Conservation (phyloP, 2,113 vertebrate genomes). For the Dromiciops gliroides region DNA sequence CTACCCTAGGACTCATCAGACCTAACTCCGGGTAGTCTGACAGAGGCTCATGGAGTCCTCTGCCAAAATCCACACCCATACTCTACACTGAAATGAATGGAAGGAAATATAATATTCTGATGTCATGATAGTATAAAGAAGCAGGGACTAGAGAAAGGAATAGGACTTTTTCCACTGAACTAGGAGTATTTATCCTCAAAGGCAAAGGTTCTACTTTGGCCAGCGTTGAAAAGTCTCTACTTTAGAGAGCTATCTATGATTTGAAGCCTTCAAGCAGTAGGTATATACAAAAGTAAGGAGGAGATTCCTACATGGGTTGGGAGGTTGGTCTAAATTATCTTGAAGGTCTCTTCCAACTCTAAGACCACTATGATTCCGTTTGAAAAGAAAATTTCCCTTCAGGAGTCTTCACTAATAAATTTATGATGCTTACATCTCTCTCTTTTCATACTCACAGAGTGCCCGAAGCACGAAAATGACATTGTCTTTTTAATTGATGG, state of each 20-base stretch:
- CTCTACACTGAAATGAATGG: neutral
- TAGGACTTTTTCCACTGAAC: neutral
- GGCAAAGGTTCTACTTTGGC: neutral
- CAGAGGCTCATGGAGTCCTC: neutral
- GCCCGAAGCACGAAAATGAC: constrained; percentile 63
- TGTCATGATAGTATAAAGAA: neutral
- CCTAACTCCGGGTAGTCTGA: neutral
- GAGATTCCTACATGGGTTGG: neutral
- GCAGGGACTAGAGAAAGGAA: neutral
- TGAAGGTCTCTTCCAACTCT: neutral
- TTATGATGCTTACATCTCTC: neutral
- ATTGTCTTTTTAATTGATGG: constrained; percentile 78
- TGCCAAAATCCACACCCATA: neutral
- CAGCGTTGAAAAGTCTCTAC: neutral
- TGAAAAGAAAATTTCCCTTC: neutral
- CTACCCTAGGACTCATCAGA: neutral
- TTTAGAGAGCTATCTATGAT: neutral
- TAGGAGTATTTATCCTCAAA: neutral
- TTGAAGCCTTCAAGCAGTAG: neutral
- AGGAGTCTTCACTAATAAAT: no score
- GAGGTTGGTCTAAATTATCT: neutral
- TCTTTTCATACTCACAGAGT: constrained; percentile 60
- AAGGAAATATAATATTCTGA: neutral
- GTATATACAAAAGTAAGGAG: neutral
- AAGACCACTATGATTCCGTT: neutral